Base-by-base conservation (phyloP, 2,888 invertebrate genomes). In the Pristionchus entomophagus region DNA sequence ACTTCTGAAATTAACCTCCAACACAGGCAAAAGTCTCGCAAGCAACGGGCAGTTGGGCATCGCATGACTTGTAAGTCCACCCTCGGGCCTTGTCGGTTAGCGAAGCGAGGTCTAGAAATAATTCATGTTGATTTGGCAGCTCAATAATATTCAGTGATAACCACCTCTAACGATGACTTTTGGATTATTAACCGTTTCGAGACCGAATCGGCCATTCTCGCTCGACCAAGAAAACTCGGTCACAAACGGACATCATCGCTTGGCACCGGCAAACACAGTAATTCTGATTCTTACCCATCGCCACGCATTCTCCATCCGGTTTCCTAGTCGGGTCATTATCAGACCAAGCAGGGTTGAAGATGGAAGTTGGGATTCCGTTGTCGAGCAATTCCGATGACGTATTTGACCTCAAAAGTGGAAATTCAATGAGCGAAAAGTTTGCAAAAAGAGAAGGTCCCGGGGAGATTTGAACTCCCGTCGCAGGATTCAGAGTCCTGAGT, bases 401-500 rank as follows among this genome's bases (percentile, higher is more conserved):
- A 22, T 56, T 22, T n/a, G 56, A 45, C 12, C 69, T 56, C 17
- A 56, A 56, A n/a, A n/a, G n/a, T n/a, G n/a, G 32, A 41, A 69
- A 22, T 29, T 32, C 5, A 1, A 32, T 38, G 35, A 65, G 5
- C 8, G 6, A 14, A 45, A 10, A 45, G 45, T 10, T 45, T 45
- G 8, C 8, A 59, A 59, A 59, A 59, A 26, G 59, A 6, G 3
- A 32, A 14, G 26, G n/a, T n/a, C n/a, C n/a, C n/a, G n/a, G n/a
- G n/a, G n/a, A n/a, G n/a, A n/a, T n/a, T n/a, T n/a, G n/a, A n/a
- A n/a, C n/a, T n/a, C 87, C 86, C 86, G 89, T 90, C 89, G 89
- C 90, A 89, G 90, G 90, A 91, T 90, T 90, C 89, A 90, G 87
- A 91, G 90, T 91, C 90, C 90, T 89, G 90, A 89, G 90, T 90